phyloP scores from a whole-genome alignment of 1,140 invertebrate genomes.

The Brachionus asplanchnoidis region DNA sequence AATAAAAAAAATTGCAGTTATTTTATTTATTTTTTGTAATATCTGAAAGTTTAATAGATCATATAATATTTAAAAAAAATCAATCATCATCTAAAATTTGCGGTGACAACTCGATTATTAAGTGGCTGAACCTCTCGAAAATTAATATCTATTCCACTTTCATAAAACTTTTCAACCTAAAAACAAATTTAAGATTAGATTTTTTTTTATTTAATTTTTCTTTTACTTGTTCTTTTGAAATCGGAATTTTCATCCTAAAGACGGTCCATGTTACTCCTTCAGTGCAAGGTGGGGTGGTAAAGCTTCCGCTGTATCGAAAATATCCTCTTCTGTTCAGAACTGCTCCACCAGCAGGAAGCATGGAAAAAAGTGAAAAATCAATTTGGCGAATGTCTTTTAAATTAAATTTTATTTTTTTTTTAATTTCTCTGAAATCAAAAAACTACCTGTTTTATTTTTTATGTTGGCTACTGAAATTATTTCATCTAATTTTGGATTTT shows the following conservation, averaged over 20 bases:
- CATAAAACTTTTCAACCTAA: neutral
- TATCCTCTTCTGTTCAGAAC: conserved; percentile 43
- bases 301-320: conserved; percentile 73
- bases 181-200: too few species aligned
- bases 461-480: neutral
- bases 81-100: neutral
- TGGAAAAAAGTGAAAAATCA: neutral
- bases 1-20: neutral
- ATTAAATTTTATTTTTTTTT: neutral
- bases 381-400: neutral
- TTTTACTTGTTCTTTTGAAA: neutral
- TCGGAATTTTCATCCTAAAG: conserved; percentile 63
- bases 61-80: neutral
- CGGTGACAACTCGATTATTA: neutral
- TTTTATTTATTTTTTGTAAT: neutral
- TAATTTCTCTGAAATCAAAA: too few species aligned
- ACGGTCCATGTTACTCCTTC: conserved; percentile 83
- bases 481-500: neutral
- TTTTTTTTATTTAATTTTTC: too few species aligned
- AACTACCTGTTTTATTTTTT: neutral
- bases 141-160: neutral
- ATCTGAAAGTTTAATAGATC: neutral
- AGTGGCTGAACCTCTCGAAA: neutral
- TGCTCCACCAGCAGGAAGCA: neutral
- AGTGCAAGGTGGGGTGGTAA: conserved; percentile 81